Base-by-base conservation (phyloP, 2,888 invertebrate genomes). In the Erebia ligea region DNA sequence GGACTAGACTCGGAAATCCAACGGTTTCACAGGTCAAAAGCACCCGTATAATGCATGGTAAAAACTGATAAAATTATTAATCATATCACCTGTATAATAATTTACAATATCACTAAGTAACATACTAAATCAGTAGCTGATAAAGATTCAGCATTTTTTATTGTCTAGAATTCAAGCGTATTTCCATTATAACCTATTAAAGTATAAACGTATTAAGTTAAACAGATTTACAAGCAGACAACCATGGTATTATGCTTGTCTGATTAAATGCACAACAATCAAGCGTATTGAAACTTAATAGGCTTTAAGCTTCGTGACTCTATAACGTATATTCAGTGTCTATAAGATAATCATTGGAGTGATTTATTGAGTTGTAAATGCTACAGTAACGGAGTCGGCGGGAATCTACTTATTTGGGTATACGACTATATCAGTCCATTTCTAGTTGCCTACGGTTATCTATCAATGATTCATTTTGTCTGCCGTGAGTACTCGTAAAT, bases 291-390 rank as follows among this genome's bases (percentile, higher is more conserved):
- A 56, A 42, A 65, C 11, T 54, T 58, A 67, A 67, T 48, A 67
- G 61, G 59, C 42, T 52, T 67, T 19, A 34, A 2, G 15, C 40
- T 59, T 67, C 52, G 59, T 59, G 67, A 61, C 59, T 61, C 34
- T 42, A 34, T 34, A 67, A 50, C 67, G 59, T 61, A 42, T 61
- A 67, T 58, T 61, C 40, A 61, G 61, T 61, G 67, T 67, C 67
- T 59, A 48, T 58, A 19, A 67, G 67, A 57, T 72, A 66, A 68
- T 57, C 54, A 66, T 34, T 59, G 54, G 40, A 52, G 45, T 70
- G 61, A 66, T 70, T 66, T 70, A 70, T 70, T 61, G 45, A 34
- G 64, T 21, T 65, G 59, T 70, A 65, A 70, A 59, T 66, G 61
- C 19, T 66, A 66, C 52, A 70, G 70, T 57, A 67, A 67, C 61